Evolutionary conservation across 2,113 vertebrate genomes (phyloP).

Genomic region (Clinocottus analis): DNA sequence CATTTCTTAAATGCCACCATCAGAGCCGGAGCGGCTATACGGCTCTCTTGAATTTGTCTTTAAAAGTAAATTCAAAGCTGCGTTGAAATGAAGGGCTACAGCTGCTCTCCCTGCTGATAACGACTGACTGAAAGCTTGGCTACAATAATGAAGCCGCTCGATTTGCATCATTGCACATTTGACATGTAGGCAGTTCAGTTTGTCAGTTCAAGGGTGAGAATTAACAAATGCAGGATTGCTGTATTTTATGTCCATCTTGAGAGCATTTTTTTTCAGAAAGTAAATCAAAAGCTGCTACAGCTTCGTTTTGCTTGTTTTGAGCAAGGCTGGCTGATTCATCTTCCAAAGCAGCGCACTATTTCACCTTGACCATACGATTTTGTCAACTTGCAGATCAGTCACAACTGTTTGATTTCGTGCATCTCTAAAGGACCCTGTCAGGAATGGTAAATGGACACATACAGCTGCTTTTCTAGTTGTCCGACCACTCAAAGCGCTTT

Average conservation of each 20-base stretch:
- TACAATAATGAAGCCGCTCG: conserved; percentile 33
- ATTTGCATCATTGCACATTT: conserved; percentile 36
- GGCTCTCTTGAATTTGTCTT: conserved; percentile 43
- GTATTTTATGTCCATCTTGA: conserved; percentile 9
- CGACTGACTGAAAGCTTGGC: conserved; percentile 28
- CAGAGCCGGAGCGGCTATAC: conserved; percentile 11
- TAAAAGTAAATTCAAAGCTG: conserved; percentile 29
- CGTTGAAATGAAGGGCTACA: conserved; percentile 44
- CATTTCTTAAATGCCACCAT: conserved; percentile 65
- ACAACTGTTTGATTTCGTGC: conserved; percentile 22
- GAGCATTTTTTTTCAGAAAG: conserved; percentile 23
- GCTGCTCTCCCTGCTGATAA: conserved; percentile 48
- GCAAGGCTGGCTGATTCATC: conserved; percentile 33
- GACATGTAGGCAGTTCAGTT: conserved; percentile 30
- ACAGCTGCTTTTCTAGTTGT: too few species aligned
- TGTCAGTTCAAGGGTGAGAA: conserved; percentile 49
- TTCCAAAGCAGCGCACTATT: conserved; percentile 3
- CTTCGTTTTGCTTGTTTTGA: conserved; percentile 33
- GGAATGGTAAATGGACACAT: too few species aligned
- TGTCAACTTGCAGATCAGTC: conserved; percentile 46
- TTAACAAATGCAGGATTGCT: conserved; percentile 16
- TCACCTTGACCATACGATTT: conserved; percentile 38
- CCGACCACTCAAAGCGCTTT: too few species aligned
- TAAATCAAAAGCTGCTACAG: conserved; percentile 17
- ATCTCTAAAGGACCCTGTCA: conserved; percentile 13